These are phyloP conservation scores for Callimorpha dominula DNA, from an alignment of 2,888 invertebrate genomes.

Conservation along the genomic window DNA sequence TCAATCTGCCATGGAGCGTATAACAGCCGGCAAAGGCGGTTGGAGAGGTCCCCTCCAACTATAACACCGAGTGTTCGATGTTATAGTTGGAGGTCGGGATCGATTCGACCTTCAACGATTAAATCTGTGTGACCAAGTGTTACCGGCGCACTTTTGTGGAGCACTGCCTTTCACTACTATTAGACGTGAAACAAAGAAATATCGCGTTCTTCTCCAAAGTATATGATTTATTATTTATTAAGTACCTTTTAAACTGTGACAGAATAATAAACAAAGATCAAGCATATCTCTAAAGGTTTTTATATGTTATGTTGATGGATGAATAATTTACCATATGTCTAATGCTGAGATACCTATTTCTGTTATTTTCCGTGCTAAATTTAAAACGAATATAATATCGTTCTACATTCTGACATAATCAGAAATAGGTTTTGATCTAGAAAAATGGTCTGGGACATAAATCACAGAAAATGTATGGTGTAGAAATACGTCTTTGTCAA, in stretches of 20 bases:
- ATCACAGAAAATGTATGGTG: constrained; percentile 17
- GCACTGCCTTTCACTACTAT: neutral
- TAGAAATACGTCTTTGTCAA: neutral
- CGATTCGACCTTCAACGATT: too few species aligned
- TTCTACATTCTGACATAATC: constrained; percentile 19
- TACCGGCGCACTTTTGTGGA: too few species aligned
- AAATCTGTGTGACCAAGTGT: neutral
- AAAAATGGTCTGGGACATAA: constrained; percentile 25
- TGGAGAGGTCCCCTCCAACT: neutral
- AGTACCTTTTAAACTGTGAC: neutral
- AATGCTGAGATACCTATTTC: neutral
- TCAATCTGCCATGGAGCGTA: too few species aligned
- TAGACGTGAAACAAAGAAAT: neutral
- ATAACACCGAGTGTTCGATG: neutral
- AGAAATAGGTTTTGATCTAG: constrained; percentile 24
- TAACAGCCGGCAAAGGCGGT: neutral
- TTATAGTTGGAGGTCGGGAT: too few species aligned
- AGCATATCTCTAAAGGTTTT: neutral
- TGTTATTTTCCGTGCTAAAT: constrained; percentile 15
- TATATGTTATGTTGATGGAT: neutral
- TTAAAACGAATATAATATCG: neutral
- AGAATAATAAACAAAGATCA: neutral
- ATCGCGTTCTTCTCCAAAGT: neutral
- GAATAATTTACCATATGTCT: neutral
- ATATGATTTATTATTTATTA: neutral